These are phyloP conservation scores for Gopherus evgoodei DNA, from an alignment of 2,113 vertebrate species.

Conservation along the genomic window DNA sequence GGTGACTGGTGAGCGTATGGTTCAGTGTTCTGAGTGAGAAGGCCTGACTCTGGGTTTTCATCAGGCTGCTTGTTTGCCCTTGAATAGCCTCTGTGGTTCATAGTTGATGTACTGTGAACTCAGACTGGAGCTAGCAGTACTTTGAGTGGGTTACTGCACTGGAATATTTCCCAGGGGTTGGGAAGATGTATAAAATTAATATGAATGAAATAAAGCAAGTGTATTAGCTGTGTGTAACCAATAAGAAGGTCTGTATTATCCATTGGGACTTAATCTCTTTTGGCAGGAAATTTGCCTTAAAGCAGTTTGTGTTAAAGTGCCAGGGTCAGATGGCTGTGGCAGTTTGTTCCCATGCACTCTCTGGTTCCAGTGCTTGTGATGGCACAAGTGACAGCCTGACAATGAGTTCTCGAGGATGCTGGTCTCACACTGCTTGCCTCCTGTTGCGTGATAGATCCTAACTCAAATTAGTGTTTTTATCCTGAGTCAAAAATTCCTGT, in stretches of 20 bases:
- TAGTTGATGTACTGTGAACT: background rate
- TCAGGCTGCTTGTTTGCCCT: background rate
- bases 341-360: background rate
- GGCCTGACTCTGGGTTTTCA: background rate
- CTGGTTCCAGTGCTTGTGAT: background rate
- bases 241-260: background rate
- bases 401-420: background rate
- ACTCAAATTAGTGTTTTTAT: conserved; percentile 25
- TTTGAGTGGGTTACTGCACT: background rate
- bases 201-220: background rate
- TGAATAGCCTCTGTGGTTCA: background rate
- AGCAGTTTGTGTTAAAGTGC: rapidly evolving
- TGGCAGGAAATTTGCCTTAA: rapidly evolving
- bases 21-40: background rate
- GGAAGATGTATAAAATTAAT: background rate
- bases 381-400: background rate
- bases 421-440: background rate
- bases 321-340: too few relatives aligned
- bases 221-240: rapidly evolving
- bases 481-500: conserved; percentile 50
- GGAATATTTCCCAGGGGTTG: background rate
- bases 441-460: background rate
- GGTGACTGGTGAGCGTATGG: background rate
- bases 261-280: background rate
- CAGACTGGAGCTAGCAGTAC: background rate